Conservation (phyloP, 2,888 invertebrate species). For the Neoscelio sp. region DNA sequence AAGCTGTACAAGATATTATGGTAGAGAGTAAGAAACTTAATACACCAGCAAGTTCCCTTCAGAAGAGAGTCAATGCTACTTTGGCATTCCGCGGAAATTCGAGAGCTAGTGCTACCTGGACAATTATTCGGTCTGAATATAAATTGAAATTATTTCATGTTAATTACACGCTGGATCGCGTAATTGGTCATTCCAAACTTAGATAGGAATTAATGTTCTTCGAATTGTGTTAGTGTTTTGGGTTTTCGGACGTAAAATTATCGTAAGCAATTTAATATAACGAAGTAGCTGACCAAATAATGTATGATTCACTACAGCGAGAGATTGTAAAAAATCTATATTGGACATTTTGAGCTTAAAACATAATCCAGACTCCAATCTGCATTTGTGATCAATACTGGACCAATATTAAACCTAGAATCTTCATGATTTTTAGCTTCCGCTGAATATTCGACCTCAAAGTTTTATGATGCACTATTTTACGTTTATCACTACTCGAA, state of each 20-base stretch:
- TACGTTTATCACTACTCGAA: slow-evolving; percentile 31
- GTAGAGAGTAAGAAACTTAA: slow-evolving; percentile 52
- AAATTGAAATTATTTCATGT: slow-evolving; percentile 61
- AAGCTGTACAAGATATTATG: slow-evolving; percentile 34
- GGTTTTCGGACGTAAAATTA: slow-evolving; percentile 19
- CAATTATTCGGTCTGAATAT: slow-evolving; percentile 55
- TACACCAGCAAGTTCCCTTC: slow-evolving; percentile 29
- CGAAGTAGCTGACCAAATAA: slow-evolving; percentile 6
- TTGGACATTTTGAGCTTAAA: slow-evolving; percentile 44
- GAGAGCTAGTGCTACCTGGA: slow-evolving; percentile 28
- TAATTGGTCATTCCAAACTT: slow-evolving; percentile 59
- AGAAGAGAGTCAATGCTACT: background rate
- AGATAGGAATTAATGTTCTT: slow-evolving; percentile 27
- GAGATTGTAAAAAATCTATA: slow-evolving; percentile 53
- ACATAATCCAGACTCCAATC: slow-evolving; percentile 55
- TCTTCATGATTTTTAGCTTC: slow-evolving; percentile 43
- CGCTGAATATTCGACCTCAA: slow-evolving; percentile 21
- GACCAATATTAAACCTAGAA: slow-evolving; percentile 38
- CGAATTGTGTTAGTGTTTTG: slow-evolving; percentile 16
- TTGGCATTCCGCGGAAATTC: slow-evolving; percentile 43
- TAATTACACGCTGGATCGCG: slow-evolving; percentile 45
- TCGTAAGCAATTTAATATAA: slow-evolving; percentile 34
- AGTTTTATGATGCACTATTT: slow-evolving; percentile 48
- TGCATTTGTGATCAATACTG: slow-evolving; percentile 60
- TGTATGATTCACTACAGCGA: slow-evolving; percentile 37